Conservation (phyloP, 2,888 invertebrate species). For the Chalcis sispes region DNA sequence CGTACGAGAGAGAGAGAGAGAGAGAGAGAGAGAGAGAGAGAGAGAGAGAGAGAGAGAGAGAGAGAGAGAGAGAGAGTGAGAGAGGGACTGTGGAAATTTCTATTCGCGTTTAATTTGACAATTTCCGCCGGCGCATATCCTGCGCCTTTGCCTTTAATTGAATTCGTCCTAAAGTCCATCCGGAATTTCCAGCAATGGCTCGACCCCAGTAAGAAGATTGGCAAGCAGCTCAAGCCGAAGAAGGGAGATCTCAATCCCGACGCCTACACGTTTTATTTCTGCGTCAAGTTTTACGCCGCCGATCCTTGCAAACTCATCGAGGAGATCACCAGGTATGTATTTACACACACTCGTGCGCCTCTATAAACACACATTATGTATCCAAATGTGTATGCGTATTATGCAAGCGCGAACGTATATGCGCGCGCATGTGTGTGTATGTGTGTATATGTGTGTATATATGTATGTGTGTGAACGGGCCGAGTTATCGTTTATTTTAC, state of each 20-base stretch:
- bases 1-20: too few species aligned
- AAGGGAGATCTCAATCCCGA: conserved; percentile 78
- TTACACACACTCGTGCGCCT: too few species aligned
- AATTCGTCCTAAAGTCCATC: conserved; percentile 42
- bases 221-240: conserved; percentile 87
- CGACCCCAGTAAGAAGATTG: conserved; percentile 92
- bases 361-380: too few species aligned
- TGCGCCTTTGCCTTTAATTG: conserved; percentile 37
- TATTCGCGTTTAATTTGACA: conserved; percentile 56
- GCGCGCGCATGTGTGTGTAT: too few species aligned
- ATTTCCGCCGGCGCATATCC: conserved; percentile 45
- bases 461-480: too few species aligned
- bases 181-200: conserved; percentile 88
- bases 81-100: conserved; percentile 44
- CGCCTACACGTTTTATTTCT: conserved; percentile 94
- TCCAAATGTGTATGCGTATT: too few species aligned
- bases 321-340: conserved; percentile 98
- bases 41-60: not conserved
- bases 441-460: too few species aligned
- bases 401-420: too few species aligned
- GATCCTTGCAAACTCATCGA: conserved; percentile 97
- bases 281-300: conserved; percentile 97
- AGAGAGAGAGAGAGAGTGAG: not conserved
- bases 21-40: too few species aligned
- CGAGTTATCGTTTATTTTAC: too few species aligned